Evolutionary conservation across 2,113 vertebrate genomes (phyloP).

Genomic region (Ahaetulla prasina): DNA sequence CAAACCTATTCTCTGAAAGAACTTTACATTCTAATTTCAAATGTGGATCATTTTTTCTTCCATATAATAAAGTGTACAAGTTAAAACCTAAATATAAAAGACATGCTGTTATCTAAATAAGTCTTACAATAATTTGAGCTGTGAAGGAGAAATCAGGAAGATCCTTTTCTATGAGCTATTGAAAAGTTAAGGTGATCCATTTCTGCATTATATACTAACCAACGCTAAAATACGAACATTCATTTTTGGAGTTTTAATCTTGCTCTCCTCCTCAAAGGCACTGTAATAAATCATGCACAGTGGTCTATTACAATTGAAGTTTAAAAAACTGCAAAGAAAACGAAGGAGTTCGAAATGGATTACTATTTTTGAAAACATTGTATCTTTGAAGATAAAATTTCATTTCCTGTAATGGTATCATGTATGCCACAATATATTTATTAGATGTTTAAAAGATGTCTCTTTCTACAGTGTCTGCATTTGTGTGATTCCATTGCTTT

Average conservation of each 20-base stretch:
- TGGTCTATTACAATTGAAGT: constrained; percentile 30
- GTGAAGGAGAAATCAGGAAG: neutral
- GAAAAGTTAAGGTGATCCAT: constrained; percentile 22
- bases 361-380: constrained; percentile 29
- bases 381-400: constrained; percentile 8
- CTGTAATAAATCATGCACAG: constrained; percentile 38
- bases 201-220: constrained; percentile 16
- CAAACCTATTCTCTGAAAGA: neutral
- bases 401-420: neutral
- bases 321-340: constrained; percentile 1
- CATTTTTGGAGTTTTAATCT: constrained; percentile 34
- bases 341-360: constrained; percentile 28
- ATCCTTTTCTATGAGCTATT: constrained; percentile 10
- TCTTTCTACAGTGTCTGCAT: neutral
- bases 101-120: neutral
- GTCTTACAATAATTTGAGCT: neutral
- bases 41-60: neutral
- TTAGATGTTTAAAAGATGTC: constrained; percentile 9
- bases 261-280: constrained; percentile 15
- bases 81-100: constrained; percentile 3
- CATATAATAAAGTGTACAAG: neutral
- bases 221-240: constrained; percentile 31
- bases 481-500: neutral
- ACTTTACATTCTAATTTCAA: neutral
- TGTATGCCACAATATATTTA: constrained; percentile 13